phyloP scores from a whole-genome alignment of 2,113 vertebrate species.

The Tychaedon coryphoeus region DNA sequence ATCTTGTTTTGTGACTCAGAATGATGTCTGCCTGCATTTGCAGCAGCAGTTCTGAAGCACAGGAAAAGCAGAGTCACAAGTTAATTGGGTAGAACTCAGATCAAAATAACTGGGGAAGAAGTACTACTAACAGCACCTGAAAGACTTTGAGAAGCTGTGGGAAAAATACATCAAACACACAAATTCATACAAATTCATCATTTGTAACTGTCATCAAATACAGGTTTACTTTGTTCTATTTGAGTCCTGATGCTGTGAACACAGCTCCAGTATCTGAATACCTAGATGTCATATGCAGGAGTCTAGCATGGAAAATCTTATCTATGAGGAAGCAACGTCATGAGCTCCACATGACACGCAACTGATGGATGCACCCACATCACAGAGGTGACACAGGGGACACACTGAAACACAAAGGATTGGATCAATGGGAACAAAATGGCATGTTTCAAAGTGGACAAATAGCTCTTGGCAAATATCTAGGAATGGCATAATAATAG shows the following conservation, averaged over 20 bases:
- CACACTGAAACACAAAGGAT: slow-evolving; percentile 31
- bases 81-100: neutral
- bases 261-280: neutral
- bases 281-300: neutral
- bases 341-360: neutral
- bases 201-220: neutral
- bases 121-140: neutral
- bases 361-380: neutral
- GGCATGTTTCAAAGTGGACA: slow-evolving; percentile 10
- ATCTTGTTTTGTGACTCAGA: neutral
- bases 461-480: slow-evolving; percentile 23
- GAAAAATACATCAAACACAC: neutral
- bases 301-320: slow-evolving; percentile 47
- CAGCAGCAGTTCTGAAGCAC: neutral
- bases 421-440: slow-evolving; percentile 54
- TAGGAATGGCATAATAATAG: neutral
- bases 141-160: neutral
- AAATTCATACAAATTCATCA: neutral
- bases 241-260: neutral
- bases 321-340: neutral
- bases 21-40: neutral
- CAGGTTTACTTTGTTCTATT: neutral
- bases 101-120: neutral
- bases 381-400: slow-evolving; percentile 51
- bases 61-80: neutral